Base-by-base conservation (phyloP, 1,140 invertebrate species). In the Neomicropteryx cornuta region DNA sequence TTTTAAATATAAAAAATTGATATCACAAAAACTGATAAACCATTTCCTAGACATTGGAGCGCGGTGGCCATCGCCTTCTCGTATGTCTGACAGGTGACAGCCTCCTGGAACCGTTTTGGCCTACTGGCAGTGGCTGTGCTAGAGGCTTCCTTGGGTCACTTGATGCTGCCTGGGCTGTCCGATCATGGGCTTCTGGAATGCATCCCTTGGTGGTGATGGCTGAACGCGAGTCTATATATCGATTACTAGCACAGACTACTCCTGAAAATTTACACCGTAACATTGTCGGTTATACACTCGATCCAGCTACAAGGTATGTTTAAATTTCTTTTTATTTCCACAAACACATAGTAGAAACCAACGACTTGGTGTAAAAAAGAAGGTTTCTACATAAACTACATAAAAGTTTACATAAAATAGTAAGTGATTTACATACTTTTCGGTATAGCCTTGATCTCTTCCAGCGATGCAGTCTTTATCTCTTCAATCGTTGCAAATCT, bases 31-130 rank as follows among this genome's bases (percentile, higher is more conserved):
- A n/a, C n/a, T n/a, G n/a, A n/a, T n/a, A n/a, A n/a, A n/a, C n/a
- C n/a, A n/a, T n/a, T n/a, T n/a, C n/a, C n/a, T 33, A 63, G 60
- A 58, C 61, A 4, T 53, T 56, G 47, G 81, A 94, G 56, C 70
- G 81, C 35, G 66, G 80, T 42, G 85, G 85, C 0, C 80, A 88
- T 44, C 76, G 77, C 32, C 64, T 98, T 3, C 62, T 98, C 1
- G 83, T 88, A 67, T 83, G 79, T 39, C 72, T 99, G 27, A 94
- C 98, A 4, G 95, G 96, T 2, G 96, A 98, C 60, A 94, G 89
- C 68, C 70, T 99, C 19, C 69, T 97, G 6, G 94, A 97, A 77
- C 94, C 92, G 0, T 98, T 98, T 63, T 98, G 95, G 95, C 94
- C 95, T 3, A 97, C 92, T 0, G 94, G 95, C 0, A 95, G 92